These are phyloP conservation scores for Acropternis orthonyx DNA, from an alignment of 2,797 vertebrate genomes.

Conservation along the genomic window DNA sequence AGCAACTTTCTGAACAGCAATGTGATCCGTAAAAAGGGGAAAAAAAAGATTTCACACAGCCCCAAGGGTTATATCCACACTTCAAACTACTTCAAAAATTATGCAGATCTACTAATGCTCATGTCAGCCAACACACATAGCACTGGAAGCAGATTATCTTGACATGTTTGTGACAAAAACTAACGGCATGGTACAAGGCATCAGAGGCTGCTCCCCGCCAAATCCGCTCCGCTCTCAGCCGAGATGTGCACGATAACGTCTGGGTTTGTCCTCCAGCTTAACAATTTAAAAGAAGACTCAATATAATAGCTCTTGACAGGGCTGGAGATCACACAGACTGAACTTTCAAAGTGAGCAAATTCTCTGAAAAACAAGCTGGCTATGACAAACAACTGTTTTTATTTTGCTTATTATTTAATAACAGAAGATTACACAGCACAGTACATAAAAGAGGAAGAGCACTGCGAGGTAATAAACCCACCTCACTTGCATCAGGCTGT, in stretches of 20 bases:
- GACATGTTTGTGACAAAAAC: background rate
- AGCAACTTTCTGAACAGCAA: background rate
- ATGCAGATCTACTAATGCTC: constrained; percentile 17
- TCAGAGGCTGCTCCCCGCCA: constrained; percentile 26
- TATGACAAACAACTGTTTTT: constrained; percentile 64
- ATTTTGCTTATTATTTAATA: constrained; percentile 65
- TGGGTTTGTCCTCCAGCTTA: constrained; percentile 55
- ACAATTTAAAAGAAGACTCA: constrained; percentile 53
- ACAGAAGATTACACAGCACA: constrained; percentile 36
- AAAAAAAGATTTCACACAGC: constrained; percentile 1
- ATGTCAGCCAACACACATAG: constrained; percentile 6
- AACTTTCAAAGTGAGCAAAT: constrained; percentile 60
- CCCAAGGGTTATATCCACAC: background rate
- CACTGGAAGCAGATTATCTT: constrained; percentile 42
- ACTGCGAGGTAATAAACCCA: background rate
- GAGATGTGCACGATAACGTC: background rate
- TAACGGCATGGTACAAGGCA: constrained; percentile 5
- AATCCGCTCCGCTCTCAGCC: background rate
- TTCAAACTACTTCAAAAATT: constrained; percentile 18
- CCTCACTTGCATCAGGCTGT: background rate
- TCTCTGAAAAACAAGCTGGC: constrained; percentile 32
- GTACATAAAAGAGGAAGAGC: background rate
- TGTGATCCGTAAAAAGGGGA: background rate
- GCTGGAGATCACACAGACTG: constrained; percentile 59
- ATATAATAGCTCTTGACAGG: constrained; percentile 63